A percentile compares a stretch with the other conserved stretches of the same genome.
Evolutionary conservation across 2,888 invertebrate genomes (phyloP).

Genomic region (Dryobotodes eremita): DNA sequence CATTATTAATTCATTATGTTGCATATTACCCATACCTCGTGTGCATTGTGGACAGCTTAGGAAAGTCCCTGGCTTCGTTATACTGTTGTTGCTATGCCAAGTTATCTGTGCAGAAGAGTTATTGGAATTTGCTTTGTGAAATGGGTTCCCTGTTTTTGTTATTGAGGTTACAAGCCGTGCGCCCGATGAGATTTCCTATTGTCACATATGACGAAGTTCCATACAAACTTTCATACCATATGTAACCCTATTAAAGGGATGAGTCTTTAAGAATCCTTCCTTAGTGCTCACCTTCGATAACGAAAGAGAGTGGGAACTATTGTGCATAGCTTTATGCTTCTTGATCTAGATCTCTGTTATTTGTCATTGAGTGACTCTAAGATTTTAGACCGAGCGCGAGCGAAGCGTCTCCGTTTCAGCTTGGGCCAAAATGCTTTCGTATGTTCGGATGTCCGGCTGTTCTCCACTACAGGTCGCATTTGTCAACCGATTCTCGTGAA

Average conservation of each 20-base stretch:
- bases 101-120: background rate
- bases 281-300: background rate
- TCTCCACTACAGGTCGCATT: too few species aligned
- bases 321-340: background rate
- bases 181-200: background rate
- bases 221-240: background rate
- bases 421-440: too few species aligned
- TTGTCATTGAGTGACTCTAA: background rate
- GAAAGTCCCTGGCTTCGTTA: background rate
- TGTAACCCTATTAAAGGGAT: background rate
- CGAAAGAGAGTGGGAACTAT: background rate
- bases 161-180: background rate
- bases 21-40: conserved; percentile 10
- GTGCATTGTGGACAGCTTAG: background rate
- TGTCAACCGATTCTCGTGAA: too few species aligned
- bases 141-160: background rate
- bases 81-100: background rate
- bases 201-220: background rate
- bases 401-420: too few species aligned
- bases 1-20: conserved; percentile 1
- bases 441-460: too few species aligned
- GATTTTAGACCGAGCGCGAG: too few species aligned
- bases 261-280: background rate
- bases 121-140: background rate
- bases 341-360: background rate